These are phyloP conservation scores for Ateles fusciceps DNA, from an alignment of 2,797 vertebrate genomes.

Conservation along the genomic window DNA sequence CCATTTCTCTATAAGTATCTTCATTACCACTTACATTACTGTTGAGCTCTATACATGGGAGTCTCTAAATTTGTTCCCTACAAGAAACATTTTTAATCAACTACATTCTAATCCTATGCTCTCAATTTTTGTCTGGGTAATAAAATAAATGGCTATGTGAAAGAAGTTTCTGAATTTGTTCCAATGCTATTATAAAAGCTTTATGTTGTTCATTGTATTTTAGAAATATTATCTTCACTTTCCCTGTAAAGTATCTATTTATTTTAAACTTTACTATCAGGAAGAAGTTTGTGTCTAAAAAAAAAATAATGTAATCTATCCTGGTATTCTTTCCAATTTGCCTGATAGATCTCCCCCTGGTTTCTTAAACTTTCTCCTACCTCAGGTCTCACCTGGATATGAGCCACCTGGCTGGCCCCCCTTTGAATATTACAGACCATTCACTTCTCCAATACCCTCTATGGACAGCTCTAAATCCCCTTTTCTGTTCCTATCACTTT, in stretches of 20 bases:
- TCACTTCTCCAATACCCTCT: background rate
- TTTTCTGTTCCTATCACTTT: background rate
- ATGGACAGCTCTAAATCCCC: background rate
- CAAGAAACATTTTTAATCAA: background rate
- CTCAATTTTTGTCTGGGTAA: background rate
- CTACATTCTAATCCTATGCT: background rate
- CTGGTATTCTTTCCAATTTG: background rate
- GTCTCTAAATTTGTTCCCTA: background rate
- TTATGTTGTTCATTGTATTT: background rate
- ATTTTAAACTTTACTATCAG: background rate
- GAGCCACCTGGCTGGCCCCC: background rate
- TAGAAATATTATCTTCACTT: background rate
- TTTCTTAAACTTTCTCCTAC: background rate
- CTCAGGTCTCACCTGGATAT: background rate
- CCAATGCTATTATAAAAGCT: background rate
- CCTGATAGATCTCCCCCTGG: background rate
- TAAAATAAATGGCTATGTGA: background rate
- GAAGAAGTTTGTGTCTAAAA: background rate
- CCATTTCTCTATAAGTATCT: background rate
- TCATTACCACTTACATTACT: background rate
- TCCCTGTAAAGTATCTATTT: background rate
- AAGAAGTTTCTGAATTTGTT: background rate
- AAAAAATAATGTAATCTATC: background rate
- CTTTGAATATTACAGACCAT: background rate
- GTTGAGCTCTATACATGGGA: background rate